A percentile compares a stretch with the other conserved stretches of the same genome.
Conservation (phyloP, 1,140 invertebrate genomes). For the Pissodes strobi region DNA sequence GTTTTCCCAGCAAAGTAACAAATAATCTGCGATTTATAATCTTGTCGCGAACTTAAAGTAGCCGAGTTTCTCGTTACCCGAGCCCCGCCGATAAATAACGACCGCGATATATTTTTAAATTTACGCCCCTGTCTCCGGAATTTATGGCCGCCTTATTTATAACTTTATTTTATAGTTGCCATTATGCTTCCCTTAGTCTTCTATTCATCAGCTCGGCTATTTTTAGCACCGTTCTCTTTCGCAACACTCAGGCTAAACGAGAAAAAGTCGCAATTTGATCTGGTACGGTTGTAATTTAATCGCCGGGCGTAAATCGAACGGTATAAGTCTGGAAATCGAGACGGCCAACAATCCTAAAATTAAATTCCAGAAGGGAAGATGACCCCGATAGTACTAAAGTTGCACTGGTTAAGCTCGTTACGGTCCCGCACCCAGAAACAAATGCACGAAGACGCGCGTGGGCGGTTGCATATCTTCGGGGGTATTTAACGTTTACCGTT, state of each 20-base stretch:
- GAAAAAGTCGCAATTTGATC: too few relatives aligned
- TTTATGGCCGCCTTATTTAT: constrained; percentile 29
- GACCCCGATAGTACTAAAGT: too few relatives aligned
- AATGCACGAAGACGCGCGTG: constrained; percentile 9
- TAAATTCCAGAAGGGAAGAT: too few relatives aligned
- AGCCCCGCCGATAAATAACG: constrained; percentile 23
- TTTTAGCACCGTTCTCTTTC: too few relatives aligned
- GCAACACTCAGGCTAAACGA: too few relatives aligned
- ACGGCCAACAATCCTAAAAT: too few relatives aligned
- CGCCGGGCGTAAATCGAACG: too few relatives aligned
- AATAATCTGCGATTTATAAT: constrained; percentile 33
- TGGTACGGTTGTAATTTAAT: too few relatives aligned
- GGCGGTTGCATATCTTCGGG: constrained; percentile 15
- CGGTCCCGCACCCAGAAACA: background rate
- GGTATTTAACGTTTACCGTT: background rate
- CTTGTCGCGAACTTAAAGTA: constrained; percentile 33
- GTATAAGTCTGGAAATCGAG: too few relatives aligned
- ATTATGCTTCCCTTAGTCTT: constrained; percentile 21
- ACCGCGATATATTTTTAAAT: constrained; percentile 34
- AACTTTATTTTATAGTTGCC: constrained; percentile 34
- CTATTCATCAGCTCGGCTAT: constrained; percentile 25
- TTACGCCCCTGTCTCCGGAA: constrained; percentile 24
- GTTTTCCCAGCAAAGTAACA: constrained; percentile 15
- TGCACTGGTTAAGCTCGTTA: background rate
- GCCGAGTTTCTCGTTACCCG: constrained; percentile 26